These are phyloP conservation scores for Drosophila virilis DNA, from an alignment of 1,140 invertebrate species.

Conservation along the genomic window DNA sequence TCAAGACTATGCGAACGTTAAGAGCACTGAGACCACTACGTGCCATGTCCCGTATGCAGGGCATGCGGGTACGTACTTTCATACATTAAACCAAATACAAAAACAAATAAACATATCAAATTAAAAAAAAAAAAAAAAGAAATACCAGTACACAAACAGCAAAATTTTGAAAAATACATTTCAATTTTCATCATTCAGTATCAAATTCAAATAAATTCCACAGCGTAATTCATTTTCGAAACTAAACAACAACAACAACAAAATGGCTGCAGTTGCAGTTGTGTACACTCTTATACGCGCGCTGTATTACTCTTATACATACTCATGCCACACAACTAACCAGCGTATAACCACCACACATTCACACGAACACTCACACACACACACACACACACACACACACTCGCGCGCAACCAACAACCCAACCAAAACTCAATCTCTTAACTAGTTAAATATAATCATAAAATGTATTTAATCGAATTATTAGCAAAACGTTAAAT, in stretches of 20 bases:
- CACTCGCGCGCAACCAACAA: constrained; percentile 16
- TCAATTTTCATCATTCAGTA: constrained; percentile 59
- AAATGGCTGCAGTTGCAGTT: constrained; percentile 13
- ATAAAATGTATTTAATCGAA: constrained; percentile 60
- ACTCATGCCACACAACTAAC: constrained; percentile 36
- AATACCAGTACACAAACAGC: constrained; percentile 32
- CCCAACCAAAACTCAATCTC: constrained; percentile 31
- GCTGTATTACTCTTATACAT: constrained; percentile 44
- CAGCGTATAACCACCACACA: constrained; percentile 20
- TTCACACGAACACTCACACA: constrained; percentile 18
- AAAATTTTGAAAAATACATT: constrained; percentile 34
- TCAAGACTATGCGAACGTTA: constrained; percentile 98
- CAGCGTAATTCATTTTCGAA: constrained; percentile 28
- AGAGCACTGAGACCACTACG: constrained; percentile 96
- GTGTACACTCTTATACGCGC: constrained; percentile 38
- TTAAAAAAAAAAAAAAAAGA: constrained; percentile 42
- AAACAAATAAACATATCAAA: constrained; percentile 42
- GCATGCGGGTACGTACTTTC: constrained; percentile 96
- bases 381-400: constrained; percentile 20
- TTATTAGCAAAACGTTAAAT: constrained; percentile 35
- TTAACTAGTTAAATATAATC: constrained; percentile 36
- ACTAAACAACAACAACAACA: constrained; percentile 1
- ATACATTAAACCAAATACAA: constrained; percentile 61
- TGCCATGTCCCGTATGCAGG: constrained; percentile 98
- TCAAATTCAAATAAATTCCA: constrained; percentile 50